phyloP scores from a whole-genome alignment of 2,113 vertebrate genomes.

The Urocynchramus pylzowi region DNA sequence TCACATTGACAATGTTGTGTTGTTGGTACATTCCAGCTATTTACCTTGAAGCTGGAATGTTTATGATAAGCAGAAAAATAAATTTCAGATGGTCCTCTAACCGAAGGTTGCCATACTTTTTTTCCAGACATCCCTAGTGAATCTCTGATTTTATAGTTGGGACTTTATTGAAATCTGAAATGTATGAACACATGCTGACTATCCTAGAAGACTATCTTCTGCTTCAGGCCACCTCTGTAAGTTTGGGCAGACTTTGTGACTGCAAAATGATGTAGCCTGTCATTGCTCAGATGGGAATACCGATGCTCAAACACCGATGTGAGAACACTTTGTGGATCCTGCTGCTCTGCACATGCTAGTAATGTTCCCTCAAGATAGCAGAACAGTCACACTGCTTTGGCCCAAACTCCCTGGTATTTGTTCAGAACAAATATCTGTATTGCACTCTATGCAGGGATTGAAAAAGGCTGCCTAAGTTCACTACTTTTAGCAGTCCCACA shows the following conservation, averaged over 20 bases:
- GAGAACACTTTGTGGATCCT: background rate
- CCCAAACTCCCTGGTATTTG: background rate
- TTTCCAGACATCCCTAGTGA: background rate
- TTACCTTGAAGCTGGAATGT: background rate
- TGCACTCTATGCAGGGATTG: fast-evolving
- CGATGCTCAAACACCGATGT: fast-evolving
- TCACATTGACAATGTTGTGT: background rate
- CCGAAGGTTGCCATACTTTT: background rate
- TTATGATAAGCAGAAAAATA: background rate
- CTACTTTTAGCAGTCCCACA: background rate
- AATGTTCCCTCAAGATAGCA: background rate
- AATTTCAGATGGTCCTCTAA: fast-evolving
- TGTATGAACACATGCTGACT: background rate
- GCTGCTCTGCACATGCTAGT: background rate
- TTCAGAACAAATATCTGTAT: background rate
- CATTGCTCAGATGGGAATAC: background rate
- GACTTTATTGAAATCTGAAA: background rate
- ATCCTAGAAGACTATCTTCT: background rate
- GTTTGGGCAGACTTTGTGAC: background rate
- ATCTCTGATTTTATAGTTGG: background rate
- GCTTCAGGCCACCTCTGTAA: background rate
- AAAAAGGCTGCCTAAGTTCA: background rate
- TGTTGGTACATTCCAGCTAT: background rate
- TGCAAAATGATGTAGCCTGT: background rate
- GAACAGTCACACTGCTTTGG: background rate